These are phyloP conservation scores for Ryuthela nishihirai DNA, from an alignment of 2,888 invertebrate genomes.

Conservation along the genomic window DNA sequence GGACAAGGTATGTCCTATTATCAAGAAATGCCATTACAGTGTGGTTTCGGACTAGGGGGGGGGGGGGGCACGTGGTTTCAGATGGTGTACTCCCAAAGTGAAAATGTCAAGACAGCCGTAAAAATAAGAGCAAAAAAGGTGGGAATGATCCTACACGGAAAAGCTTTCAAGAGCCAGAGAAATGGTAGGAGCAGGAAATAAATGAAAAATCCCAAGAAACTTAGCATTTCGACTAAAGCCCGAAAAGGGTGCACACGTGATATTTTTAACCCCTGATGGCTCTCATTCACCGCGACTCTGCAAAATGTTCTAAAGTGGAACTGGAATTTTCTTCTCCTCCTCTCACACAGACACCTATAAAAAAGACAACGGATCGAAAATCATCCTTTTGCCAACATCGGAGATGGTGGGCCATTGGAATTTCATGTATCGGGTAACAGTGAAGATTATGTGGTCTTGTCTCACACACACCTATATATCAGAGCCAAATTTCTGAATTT, in stretches of 20 bases:
- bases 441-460: conserved; percentile 14
- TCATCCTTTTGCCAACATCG: conserved; percentile 19
- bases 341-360: conserved; percentile 13
- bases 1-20: not conserved
- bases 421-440: conserved; percentile 13
- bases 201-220: not conserved
- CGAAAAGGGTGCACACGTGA: not conserved
- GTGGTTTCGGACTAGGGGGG: conserved; percentile 1
- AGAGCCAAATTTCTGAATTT: conserved; percentile 1
- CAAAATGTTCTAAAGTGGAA: conserved; percentile 23
- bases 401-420: conserved; percentile 16
- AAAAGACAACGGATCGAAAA: conserved; percentile 17
- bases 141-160: not conserved
- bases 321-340: conserved; percentile 14
- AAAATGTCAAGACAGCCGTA: not conserved
- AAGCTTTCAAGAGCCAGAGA: not conserved
- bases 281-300: too few relatives aligned
- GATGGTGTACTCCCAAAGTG: not conserved
- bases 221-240: not conserved
- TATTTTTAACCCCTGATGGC: not conserved
- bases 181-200: not conserved
- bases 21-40: not conserved
- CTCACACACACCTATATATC: conserved; percentile 2
- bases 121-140: not conserved
- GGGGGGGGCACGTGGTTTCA: not conserved